Conservation (phyloP, 2,888 invertebrate species). For the Drosophila leonis region DNA sequence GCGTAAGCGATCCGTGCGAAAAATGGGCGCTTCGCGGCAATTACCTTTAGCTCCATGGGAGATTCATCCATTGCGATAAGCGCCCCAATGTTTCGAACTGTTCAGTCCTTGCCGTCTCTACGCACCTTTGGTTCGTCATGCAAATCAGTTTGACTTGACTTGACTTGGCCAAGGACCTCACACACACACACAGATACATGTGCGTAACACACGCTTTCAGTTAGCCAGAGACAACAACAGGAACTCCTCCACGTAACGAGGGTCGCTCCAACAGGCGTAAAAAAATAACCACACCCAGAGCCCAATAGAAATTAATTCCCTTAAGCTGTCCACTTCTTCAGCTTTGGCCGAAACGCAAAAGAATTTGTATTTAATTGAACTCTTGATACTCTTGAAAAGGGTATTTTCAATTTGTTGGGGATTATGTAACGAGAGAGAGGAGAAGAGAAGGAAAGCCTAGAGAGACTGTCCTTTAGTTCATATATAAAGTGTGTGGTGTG, state of each 20-base stretch:
- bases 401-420: not conserved
- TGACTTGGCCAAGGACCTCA: slow-evolving; percentile 39
- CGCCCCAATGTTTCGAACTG: slow-evolving; percentile 10
- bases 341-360: slow-evolving; percentile 12
- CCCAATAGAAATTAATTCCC: slow-evolving; percentile 30
- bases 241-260: slow-evolving; percentile 28
- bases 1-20: slow-evolving; percentile 84
- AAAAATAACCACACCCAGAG: slow-evolving; percentile 22
- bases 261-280: slow-evolving; percentile 28
- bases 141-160: slow-evolving; percentile 56
- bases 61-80: slow-evolving; percentile 76
- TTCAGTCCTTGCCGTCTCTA: slow-evolving; percentile 55
- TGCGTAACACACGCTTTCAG: slow-evolving; percentile 57
- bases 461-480: not conserved
- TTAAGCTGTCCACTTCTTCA: slow-evolving; percentile 21
- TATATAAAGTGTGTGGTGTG: not conserved
- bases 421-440: not conserved
- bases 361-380: slow-evolving; percentile 24
- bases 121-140: slow-evolving; percentile 75
- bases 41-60: slow-evolving; percentile 77
- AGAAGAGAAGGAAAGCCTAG: not conserved
- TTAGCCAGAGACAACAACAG: slow-evolving; percentile 34
- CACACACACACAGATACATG: slow-evolving; percentile 16
- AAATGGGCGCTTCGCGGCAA: slow-evolving; percentile 83
- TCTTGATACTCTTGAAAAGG: not conserved